A percentile compares a stretch with the other conserved stretches of the same genome.
Conservation (phyloP, 2,113 vertebrate genomes). For the Paracanthobrama guichenoti region DNA sequence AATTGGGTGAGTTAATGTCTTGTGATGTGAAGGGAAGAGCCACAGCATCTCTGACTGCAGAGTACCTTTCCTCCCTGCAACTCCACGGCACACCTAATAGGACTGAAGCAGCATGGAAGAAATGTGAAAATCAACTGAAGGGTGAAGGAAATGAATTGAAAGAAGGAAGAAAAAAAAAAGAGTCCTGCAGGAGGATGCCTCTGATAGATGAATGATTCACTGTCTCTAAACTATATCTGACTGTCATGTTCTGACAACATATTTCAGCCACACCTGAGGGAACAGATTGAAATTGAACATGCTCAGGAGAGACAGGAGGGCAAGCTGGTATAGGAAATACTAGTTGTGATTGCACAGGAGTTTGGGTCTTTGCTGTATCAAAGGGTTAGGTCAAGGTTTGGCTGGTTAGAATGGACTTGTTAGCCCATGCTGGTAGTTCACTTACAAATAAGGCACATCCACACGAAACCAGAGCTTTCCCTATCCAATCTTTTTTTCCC, state of each 20-base stretch:
- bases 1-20: slow-evolving; percentile 9
- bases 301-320: slow-evolving; percentile 13
- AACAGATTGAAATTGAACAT: slow-evolving; percentile 39
- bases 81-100: slow-evolving; percentile 36
- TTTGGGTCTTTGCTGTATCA: not conserved
- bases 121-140: slow-evolving; percentile 51
- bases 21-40: slow-evolving; percentile 33
- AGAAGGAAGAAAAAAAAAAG: slow-evolving; percentile 15
- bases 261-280: slow-evolving; percentile 11
- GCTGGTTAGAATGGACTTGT: not conserved
- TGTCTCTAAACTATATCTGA: slow-evolving; percentile 39
- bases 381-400: slow-evolving; percentile 12
- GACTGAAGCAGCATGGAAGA: slow-evolving; percentile 22
- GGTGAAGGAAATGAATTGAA: slow-evolving; percentile 48
- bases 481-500: no score
- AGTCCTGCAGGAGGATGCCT: slow-evolving; percentile 24
- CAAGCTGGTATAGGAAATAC: not conserved
- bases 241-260: slow-evolving; percentile 15
- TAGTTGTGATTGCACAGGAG: not conserved
- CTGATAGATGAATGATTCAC: slow-evolving; percentile 39
- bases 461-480: no score
- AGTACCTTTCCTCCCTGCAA: not conserved
- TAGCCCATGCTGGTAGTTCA: not conserved
- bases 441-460: no score
- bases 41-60: slow-evolving; percentile 28